Evolutionary conservation across 2,797 vertebrate species (phyloP).

Genomic region (Takifugu ocellatus): DNA sequence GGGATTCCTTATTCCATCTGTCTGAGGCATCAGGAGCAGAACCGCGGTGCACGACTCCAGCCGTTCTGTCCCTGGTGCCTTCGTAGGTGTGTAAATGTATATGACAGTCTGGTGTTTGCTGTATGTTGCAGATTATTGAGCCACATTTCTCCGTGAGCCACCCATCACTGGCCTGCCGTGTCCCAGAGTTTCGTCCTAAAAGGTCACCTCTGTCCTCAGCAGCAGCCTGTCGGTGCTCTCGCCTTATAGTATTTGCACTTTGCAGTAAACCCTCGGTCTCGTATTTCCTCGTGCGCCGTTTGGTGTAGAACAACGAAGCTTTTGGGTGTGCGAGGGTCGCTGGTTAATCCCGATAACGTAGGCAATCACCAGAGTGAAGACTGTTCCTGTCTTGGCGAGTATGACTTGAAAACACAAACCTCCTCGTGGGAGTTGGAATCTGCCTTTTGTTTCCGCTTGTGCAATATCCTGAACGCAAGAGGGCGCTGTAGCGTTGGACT

Average conservation of each 20-base stretch:
- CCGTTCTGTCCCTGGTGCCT: slow-evolving; percentile 11
- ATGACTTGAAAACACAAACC: slow-evolving; percentile 7
- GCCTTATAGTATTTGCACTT: slow-evolving; percentile 25
- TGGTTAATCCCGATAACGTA: slow-evolving; percentile 26
- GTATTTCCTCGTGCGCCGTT: slow-evolving; percentile 16
- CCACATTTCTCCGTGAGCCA: slow-evolving; percentile 20
- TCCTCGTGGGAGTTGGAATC: neutral
- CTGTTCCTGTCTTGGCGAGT: slow-evolving; percentile 6
- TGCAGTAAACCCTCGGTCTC: slow-evolving; percentile 20
- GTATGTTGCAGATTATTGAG: slow-evolving; percentile 13
- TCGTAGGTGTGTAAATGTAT: slow-evolving; percentile 11
- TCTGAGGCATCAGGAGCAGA: slow-evolving; percentile 32
- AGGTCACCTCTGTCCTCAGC: slow-evolving; percentile 29
- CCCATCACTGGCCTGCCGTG: neutral
- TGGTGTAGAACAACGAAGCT: slow-evolving; percentile 1
- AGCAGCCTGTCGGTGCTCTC: slow-evolving; percentile 11
- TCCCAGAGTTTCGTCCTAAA: neutral
- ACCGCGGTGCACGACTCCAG: slow-evolving; percentile 37
- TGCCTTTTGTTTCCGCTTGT: slow-evolving; percentile 36
- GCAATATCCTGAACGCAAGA: slow-evolving; percentile 47
- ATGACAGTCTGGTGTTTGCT: slow-evolving; percentile 1
- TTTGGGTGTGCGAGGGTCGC: slow-evolving; percentile 4
- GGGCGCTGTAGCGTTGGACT: slow-evolving; percentile 42
- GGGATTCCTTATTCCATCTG: slow-evolving; percentile 19
- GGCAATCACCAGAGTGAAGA: slow-evolving; percentile 45